Evolutionary conservation across 2,888 invertebrate species (phyloP).

Genomic region (Eristalis pertinax): DNA sequence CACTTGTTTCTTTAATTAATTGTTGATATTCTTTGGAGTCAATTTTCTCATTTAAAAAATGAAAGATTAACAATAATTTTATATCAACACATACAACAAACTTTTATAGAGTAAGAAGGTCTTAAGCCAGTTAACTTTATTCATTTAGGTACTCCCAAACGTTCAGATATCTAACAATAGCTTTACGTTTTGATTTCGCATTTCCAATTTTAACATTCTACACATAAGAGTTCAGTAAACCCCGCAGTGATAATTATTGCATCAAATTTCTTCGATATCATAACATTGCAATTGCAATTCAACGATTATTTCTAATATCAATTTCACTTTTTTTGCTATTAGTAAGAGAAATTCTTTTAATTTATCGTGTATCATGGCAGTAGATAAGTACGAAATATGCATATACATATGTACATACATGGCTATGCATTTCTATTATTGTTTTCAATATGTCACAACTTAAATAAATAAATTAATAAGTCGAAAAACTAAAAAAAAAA

Average conservation of each 20-base stretch:
- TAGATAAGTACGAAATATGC: background rate
- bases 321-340: conserved; percentile 46
- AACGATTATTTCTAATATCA: background rate
- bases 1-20: too few relatives aligned
- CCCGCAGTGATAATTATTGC: background rate
- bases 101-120: conserved; percentile 27
- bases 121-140: conserved; percentile 8
- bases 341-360: conserved; percentile 49
- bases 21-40: background rate
- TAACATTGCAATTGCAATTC: too few relatives aligned
- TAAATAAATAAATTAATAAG: background rate
- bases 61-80: background rate
- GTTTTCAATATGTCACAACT: conserved; percentile 19
- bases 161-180: background rate
- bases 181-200: background rate
- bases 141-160: background rate
- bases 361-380: conserved; percentile 4
- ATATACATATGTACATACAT: background rate
- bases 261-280: background rate
- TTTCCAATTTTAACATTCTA: background rate
- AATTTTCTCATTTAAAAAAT: background rate
- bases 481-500: background rate
- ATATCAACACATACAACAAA: background rate
- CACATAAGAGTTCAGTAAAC: conserved; percentile 16
- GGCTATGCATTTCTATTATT: background rate